Conservation (phyloP, 2,888 invertebrate genomes). For the Liodrosophila aerea region DNA sequence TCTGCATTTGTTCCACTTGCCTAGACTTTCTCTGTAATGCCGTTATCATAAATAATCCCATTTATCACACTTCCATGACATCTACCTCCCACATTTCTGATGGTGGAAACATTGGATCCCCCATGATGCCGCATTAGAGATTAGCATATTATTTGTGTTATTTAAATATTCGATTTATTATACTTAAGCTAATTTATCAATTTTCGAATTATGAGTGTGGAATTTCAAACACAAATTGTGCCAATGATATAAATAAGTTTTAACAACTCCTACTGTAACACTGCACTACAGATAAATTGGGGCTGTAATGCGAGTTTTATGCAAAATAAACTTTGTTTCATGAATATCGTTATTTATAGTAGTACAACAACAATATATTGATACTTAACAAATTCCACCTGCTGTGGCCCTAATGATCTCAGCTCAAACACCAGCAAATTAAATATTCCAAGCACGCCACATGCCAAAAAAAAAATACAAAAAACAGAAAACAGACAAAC, state of each 20-base stretch:
- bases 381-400: slow-evolving; percentile 59
- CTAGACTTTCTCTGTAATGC: slow-evolving; percentile 7
- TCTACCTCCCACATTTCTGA: slow-evolving; percentile 11
- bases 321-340: slow-evolving; percentile 56
- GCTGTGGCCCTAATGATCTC: slow-evolving; percentile 72
- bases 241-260: slow-evolving; percentile 62
- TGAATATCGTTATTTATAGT: slow-evolving; percentile 54
- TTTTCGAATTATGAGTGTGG: slow-evolving; percentile 21
- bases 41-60: slow-evolving; percentile 5
- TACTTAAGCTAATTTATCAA: slow-evolving; percentile 62
- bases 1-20: slow-evolving; percentile 4
- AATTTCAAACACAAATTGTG: slow-evolving; percentile 17
- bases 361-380: slow-evolving; percentile 23
- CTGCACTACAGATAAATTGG: slow-evolving; percentile 22
- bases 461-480: slow-evolving; percentile 33
- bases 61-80: slow-evolving; percentile 5
- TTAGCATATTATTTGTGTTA: slow-evolving; percentile 52
- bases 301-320: slow-evolving; percentile 32
- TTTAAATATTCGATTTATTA: slow-evolving; percentile 59
- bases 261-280: slow-evolving; percentile 53
- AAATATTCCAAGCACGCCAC: slow-evolving; percentile 66
- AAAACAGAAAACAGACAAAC: slow-evolving; percentile 17
- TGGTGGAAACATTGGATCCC: slow-evolving; percentile 8
- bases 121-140: slow-evolving; percentile 20
- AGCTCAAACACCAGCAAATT: slow-evolving; percentile 43